Percentiles rank a stretch among this genome's conserved stretches.
Evolutionary conservation across 2,797 vertebrate species (phyloP).

Genomic region (Perodicticus potto): DNA sequence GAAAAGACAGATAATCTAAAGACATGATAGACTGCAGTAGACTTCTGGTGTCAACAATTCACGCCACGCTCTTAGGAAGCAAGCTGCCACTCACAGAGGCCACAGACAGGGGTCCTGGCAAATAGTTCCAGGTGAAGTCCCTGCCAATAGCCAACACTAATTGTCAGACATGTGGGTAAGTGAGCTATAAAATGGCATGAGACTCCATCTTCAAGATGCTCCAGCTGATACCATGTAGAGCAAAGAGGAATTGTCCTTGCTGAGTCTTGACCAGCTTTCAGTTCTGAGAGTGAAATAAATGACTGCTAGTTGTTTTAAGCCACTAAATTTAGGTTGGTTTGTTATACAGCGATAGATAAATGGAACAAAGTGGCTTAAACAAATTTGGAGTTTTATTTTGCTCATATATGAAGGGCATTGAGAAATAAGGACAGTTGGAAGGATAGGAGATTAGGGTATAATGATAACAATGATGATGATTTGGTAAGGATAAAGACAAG

Average conservation of each 20-base stretch:
- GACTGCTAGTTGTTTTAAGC: background rate
- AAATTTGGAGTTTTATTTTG: conserved; percentile 34
- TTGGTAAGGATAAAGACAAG: background rate
- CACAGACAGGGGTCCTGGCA: background rate
- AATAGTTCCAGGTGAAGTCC: background rate
- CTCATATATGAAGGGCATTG: background rate
- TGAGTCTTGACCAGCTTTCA: background rate
- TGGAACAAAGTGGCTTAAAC: background rate
- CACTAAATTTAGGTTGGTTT: background rate
- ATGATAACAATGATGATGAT: background rate
- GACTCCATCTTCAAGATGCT: background rate
- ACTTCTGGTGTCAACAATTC: background rate
- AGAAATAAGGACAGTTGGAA: background rate
- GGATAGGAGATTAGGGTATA: background rate
- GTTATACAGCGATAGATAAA: conserved; percentile 2
- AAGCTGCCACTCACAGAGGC: background rate
- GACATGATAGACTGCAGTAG: background rate
- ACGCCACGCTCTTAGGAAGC: background rate
- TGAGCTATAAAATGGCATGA: background rate
- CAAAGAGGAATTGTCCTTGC: background rate
- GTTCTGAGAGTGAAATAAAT: background rate
- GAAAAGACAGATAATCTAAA: background rate
- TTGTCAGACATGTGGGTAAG: background rate
- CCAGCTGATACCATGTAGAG: background rate
- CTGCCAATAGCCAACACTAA: background rate